phyloP scores from a whole-genome alignment of 2,888 invertebrate species.

The Salticus scenicus region DNA sequence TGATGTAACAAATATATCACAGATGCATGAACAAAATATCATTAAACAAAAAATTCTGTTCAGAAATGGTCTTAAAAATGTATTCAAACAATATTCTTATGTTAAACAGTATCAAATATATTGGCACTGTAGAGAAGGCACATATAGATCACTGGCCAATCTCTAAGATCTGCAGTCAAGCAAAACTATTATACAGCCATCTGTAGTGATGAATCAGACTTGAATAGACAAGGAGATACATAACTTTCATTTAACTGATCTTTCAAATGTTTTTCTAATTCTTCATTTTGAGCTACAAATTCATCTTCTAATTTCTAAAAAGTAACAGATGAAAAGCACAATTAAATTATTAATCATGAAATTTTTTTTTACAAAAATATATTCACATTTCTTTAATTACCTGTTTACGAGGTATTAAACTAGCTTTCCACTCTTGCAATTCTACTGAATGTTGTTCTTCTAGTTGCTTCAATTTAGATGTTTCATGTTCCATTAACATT shows the following conservation, averaged over 20 bases:
- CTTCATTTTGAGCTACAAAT: constrained; percentile 90
- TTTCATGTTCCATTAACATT: constrained; percentile 96
- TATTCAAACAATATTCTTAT: not conserved
- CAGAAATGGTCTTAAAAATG: not conserved
- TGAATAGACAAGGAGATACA: not conserved
- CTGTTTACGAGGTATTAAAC: constrained; percentile 93
- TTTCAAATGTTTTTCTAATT: constrained; percentile 83
- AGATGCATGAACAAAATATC: not conserved
- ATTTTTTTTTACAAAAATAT: not conserved
- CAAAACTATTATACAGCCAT: not conserved
- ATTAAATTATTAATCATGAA: not conserved
- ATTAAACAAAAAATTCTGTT: not conserved
- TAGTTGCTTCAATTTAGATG: constrained; percentile 91
- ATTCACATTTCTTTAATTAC: constrained; percentile 78
- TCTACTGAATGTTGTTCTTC: constrained; percentile 92
- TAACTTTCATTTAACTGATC: not conserved
- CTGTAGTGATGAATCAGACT: not conserved
- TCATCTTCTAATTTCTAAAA: constrained; percentile 92
- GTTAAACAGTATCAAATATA: not conserved
- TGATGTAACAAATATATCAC: constrained; percentile 14
- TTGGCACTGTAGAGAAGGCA: constrained; percentile 53
- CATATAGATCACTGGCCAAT: not conserved
- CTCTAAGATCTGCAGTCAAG: not conserved
- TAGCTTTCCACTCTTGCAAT: constrained; percentile 91
- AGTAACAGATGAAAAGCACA: not conserved